Evolutionary conservation across 1,140 invertebrate species (phyloP).

Genomic region (Steinernema feltiae): DNA sequence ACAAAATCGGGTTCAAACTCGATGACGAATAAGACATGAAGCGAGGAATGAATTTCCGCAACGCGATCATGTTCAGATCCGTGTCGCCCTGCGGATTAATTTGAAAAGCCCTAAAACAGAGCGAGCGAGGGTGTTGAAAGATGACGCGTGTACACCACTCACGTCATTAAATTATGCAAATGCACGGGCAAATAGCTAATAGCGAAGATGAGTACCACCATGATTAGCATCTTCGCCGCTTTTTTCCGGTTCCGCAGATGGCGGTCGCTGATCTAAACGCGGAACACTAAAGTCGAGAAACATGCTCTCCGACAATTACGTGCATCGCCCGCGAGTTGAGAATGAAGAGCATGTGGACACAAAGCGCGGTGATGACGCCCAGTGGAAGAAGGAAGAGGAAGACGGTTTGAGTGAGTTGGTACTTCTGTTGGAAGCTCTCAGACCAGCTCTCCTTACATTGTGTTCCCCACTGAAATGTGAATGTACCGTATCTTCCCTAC

Average conservation of each 20-base stretch:
- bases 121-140: too few relatives aligned
- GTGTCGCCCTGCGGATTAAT: not conserved
- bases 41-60: not conserved
- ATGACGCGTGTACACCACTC: constrained; percentile 16
- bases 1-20: not conserved
- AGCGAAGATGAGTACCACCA: constrained; percentile 49
- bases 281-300: not conserved
- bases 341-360: constrained; percentile 50
- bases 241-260: constrained; percentile 46
- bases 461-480: constrained; percentile 52
- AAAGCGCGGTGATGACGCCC: constrained; percentile 42
- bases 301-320: constrained; percentile 20
- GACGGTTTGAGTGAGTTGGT: constrained; percentile 50
- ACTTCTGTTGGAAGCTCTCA: constrained; percentile 47
- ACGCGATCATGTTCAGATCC: not conserved
- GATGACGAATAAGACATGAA: not conserved
- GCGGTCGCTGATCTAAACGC: constrained; percentile 42
- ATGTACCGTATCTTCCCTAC: not conserved
- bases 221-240: constrained; percentile 50
- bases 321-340: constrained; percentile 43
- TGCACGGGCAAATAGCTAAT: constrained; percentile 53
- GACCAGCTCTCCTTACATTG: constrained; percentile 50
- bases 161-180: constrained; percentile 49
- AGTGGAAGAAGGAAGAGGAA: constrained; percentile 49
- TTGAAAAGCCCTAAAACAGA: not conserved